A percentile compares a stretch with the other conserved stretches of the same genome.
phyloP scores from a whole-genome alignment of 2,888 invertebrate species.

The Nomada goodeniana region DNA sequence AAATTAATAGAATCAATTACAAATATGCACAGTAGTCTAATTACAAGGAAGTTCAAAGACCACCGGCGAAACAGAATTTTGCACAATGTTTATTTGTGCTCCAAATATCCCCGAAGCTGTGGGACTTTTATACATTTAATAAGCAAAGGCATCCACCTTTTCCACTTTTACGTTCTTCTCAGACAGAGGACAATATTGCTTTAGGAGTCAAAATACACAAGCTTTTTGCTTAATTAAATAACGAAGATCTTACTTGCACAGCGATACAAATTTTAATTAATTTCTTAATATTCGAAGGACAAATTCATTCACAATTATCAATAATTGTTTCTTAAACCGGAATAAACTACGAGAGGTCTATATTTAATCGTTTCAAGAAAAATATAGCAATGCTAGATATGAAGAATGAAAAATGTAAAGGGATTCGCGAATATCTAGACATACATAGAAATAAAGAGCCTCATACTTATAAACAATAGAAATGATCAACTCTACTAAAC shows the following conservation, averaged over 20 bases:
- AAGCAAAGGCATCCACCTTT: neutral
- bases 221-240: neutral
- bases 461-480: too few species aligned
- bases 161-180: neutral
- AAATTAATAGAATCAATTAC: neutral
- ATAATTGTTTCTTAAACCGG: too few species aligned
- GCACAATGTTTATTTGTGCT: neutral
- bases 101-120: neutral
- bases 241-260: neutral
- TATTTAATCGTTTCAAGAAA: too few species aligned
- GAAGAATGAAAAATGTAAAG: too few species aligned
- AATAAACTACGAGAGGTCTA: too few species aligned
- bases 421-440: too few species aligned
- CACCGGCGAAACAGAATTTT: neutral
- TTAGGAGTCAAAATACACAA: too few species aligned
- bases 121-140: slow-evolving; percentile 13
- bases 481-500: too few species aligned
- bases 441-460: too few species aligned
- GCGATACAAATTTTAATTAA: neutral
- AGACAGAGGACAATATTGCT: neutral
- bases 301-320: neutral
- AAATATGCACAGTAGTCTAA: neutral
- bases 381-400: too few species aligned
- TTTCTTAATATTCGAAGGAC: neutral
- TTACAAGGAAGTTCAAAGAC: neutral